Percentiles rank a stretch among this genome's conserved stretches.
Evolutionary conservation across 1,140 invertebrate species (phyloP).

Genomic region (Planococcus citri): DNA sequence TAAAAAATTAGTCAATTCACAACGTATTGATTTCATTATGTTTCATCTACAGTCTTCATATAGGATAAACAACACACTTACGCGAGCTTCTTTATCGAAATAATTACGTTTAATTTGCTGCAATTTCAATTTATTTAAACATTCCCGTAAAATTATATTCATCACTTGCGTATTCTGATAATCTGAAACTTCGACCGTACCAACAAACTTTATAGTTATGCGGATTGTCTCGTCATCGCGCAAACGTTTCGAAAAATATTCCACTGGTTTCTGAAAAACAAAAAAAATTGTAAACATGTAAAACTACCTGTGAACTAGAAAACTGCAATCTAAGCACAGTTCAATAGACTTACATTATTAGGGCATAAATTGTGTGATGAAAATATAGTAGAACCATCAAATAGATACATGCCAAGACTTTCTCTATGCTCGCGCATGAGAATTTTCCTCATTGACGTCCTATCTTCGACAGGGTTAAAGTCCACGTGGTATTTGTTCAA

Average conservation of each 20-base stretch:
- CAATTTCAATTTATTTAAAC: constrained; percentile 46
- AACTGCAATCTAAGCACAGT: constrained; percentile 9
- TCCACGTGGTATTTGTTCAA: constrained; percentile 73
- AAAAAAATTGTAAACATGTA: not conserved
- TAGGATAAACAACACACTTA: no score
- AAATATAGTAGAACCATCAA: constrained; percentile 40
- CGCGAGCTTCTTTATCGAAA: constrained; percentile 53
- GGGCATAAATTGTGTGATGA: constrained; percentile 21
- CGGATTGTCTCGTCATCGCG: constrained; percentile 31
- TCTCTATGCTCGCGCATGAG: constrained; percentile 43
- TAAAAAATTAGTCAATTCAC: not conserved
- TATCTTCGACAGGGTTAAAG: constrained; percentile 58
- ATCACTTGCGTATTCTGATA: constrained; percentile 47
- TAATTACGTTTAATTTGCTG: constrained; percentile 64
- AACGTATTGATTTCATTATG: not conserved
- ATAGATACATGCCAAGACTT: constrained; percentile 39
- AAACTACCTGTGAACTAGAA: constrained; percentile 1
- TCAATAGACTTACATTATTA: constrained; percentile 23
- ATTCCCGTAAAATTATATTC: constrained; percentile 60
- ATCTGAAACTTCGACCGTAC: constrained; percentile 34
- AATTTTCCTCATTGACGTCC: constrained; percentile 43
- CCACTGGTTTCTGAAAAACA: constrained; percentile 27
- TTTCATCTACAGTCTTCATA: not conserved
- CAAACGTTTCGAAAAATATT: constrained; percentile 32
- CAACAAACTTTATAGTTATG: constrained; percentile 34